Base-by-base conservation (phyloP, 1,140 invertebrate genomes). In the Drosophila fuyamai region DNA sequence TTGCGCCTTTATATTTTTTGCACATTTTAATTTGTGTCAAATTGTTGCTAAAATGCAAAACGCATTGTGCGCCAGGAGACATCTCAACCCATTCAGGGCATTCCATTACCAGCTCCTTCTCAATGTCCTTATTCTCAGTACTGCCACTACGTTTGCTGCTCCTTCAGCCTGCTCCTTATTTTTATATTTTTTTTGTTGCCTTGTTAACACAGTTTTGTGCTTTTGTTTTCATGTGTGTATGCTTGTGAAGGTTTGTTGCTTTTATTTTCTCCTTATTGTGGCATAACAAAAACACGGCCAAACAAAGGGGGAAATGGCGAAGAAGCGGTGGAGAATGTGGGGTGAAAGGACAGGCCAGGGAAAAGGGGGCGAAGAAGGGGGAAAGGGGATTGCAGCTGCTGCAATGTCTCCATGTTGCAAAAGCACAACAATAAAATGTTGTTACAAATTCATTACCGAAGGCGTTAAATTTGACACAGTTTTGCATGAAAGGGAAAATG, bases 371-470 rank as follows among this genome's bases (percentile, higher is more conserved):
- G 41, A 5, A 32, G 12, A 41, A 48, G 14, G 38, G 63, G 29
- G 40, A 54, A 41, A 16, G 38, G 63, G 36, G 35, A 54, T 10
- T 51, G 54, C 51, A 76, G 74, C 60, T 75, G 73, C 54, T 62
- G 36, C 55, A 60, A 53, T 54, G 51, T 57, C 47, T 66, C 44
- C 68, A 46, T 46, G 51, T 60, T 58, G 73, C 62, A 85, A 84
- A 84, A 84, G 81, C 81, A 79, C 82, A 89, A 88, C 84, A 89
- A 89, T 89, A 89, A 89, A 88, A 88, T 83, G 84, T 86, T 88
- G 80, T 89, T 89, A 89, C 84, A 89, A 89, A 89, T 89, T 89
- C 84, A 89, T 89, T 89, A 89, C 84, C 85, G 84, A 89, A 89
- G 84, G 84, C 85, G 84, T 89, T 90, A 84, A 89, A 90, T 89